Evolutionary conservation across 2,888 invertebrate species (phyloP), one percentile per base, ranked within the genome.

Genomic region (Drosophila infuscata): DNA sequence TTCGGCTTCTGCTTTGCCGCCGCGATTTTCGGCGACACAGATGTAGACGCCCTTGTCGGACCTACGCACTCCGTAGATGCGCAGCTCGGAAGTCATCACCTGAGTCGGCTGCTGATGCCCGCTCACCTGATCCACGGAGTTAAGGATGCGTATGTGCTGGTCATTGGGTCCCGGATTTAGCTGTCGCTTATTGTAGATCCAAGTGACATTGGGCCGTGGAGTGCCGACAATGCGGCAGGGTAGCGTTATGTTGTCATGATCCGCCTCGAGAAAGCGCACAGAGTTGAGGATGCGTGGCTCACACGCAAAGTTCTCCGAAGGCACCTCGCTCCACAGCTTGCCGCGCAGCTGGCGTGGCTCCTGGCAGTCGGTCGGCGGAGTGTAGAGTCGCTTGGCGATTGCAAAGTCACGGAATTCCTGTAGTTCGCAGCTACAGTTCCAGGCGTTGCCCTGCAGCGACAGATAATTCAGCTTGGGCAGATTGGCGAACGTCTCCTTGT

Each of bases 351-450:
- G 94, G 0, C 94, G 91, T 0, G 98, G 98, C 79, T 96, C 95
- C 7, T 94, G 94, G 90, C 97, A 97, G 38, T 95, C 94, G 41
- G 97, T 97, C 2, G 96, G 95, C 29, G 95, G 94, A 0, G 96
- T 96, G 85, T 97, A 96, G 25, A 98, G 94, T 61, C 96, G 96
- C 73, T 95, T 95, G 69, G 95, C 94, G 12, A 96, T 95, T 17
- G 95, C 95, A 95, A 96, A 97, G 88, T 97, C 96, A 53, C 97
- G 95, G 79, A 98, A 96, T 25, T 95, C 94, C 88, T 96, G 95
- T 62, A 98, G 93, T 75, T 96, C 95, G 89, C 98, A 98, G 90
- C 98, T 97, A 91, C 98, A 98, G 71, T 96, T 95, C 98, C 98
- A 98, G 0, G 96, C 96, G 91, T 98, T 98, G 73, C 96, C 95